A percentile compares a stretch with the other conserved stretches of the same genome.
phyloP scores from a whole-genome alignment of 2,113 vertebrate genomes.

The Willisornis vidua region DNA sequence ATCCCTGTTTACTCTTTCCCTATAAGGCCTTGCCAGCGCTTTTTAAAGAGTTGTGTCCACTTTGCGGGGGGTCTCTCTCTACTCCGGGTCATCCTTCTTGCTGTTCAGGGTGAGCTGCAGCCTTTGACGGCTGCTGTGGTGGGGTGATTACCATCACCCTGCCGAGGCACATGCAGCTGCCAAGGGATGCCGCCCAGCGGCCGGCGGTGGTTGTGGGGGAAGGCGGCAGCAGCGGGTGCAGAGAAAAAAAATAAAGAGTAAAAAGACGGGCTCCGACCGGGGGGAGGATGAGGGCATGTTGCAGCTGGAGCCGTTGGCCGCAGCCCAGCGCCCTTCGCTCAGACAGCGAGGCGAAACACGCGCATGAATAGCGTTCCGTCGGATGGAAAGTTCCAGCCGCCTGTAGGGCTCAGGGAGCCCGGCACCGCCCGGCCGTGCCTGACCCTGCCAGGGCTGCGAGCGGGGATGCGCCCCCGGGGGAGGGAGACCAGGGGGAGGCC shows the following conservation, averaged over 20 bases:
- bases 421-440: background rate
- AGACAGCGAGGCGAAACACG: background rate
- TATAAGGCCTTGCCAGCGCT: background rate
- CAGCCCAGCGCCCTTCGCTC: background rate
- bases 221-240: background rate
- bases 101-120: background rate
- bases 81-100: background rate
- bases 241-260: background rate
- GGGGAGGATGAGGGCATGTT: background rate
- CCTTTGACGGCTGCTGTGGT: background rate
- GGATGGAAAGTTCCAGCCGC: constrained; percentile 36
- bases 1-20: background rate
- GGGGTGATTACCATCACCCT: background rate
- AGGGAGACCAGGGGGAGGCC: no score
- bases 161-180: background rate
- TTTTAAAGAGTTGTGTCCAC: background rate
- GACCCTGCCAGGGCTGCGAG: background rate
- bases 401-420: background rate
- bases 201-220: background rate
- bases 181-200: constrained; percentile 35
- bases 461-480: background rate
- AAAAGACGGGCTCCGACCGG: background rate
- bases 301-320: constrained; percentile 23
- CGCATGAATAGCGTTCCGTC: background rate
- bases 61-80: background rate